Base-by-base conservation (phyloP, 2,888 invertebrate species). In the Polyommatus iphigenia region DNA sequence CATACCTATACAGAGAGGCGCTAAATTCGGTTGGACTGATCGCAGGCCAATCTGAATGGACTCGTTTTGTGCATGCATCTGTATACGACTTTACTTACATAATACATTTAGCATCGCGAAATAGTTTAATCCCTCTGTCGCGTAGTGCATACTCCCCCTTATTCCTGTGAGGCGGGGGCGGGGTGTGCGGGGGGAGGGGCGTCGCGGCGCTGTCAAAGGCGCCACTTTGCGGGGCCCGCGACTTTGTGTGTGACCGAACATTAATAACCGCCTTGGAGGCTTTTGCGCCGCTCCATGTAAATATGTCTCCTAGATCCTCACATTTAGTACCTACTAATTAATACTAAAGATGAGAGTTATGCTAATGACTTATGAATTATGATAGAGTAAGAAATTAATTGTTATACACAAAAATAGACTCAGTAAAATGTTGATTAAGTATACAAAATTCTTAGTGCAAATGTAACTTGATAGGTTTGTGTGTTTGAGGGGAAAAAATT, bases 211-310 rank as follows among this genome's bases (percentile, higher is more conserved):
- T 83, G 87, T 89, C 92, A 92, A 92, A 92, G 91, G 88, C 89
- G 87, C 88, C 93, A 92, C 92, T 93, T 92, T 90, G 90, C 86
- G 87, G 89, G 89, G 86, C 86, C 87, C 81, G 82, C 79, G 83
- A 81, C 88, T 84, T 86, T 84, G 88, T 88, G 88, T 91, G 89
- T 90, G 88, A 88, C 89, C 90, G 85, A 87, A 88, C 90, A 90
- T 91, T 91, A 92, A 92, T 93, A 91, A 91, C 90, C 89, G 87
- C 85, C 88, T 91, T 90, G 90, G 86, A 36, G 36, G 36, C 72
- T 36, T 36, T 71, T 18, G 18, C 71, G 29, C n/a, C 18, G 32
- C 36, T 15, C 20, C 62, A 62, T 13, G 20, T 24, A 13, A 24
- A 62, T 4, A 62, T 24, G 20, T 62, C 59, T 20, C 20, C 8